Percentiles rank a stretch among this genome's conserved stretches.
Conservation (phyloP, 2,797 vertebrate genomes). For the Myiotriccus ornatus region DNA sequence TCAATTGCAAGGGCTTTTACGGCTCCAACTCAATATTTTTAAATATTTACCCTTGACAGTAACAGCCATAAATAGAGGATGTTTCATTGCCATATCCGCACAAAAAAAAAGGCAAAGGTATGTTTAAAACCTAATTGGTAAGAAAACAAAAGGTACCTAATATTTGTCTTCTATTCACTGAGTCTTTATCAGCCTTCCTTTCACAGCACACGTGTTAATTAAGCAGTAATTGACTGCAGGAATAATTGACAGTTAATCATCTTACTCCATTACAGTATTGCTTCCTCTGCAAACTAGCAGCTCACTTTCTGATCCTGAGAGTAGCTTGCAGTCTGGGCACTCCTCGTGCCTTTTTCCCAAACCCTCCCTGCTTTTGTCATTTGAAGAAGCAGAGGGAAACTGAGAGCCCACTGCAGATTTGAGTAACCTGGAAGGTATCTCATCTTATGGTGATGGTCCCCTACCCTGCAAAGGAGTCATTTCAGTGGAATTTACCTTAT, state of each 20-base stretch:
- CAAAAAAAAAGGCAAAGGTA: not conserved
- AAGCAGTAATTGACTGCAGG: not conserved
- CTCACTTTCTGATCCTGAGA: not conserved
- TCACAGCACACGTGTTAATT: not conserved
- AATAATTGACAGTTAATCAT: not conserved
- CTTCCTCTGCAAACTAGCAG: not conserved
- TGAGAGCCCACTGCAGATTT: not conserved
- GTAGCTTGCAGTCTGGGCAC: not conserved
- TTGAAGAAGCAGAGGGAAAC: not conserved
- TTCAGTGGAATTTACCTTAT: conserved; percentile 75
- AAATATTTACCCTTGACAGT: not conserved
- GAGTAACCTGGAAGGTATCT: not conserved
- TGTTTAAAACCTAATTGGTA: not conserved
- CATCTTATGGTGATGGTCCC: not conserved
- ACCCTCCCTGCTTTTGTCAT: not conserved
- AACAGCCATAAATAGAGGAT: not conserved
- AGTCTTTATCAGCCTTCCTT: not conserved
- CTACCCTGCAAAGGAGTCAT: not conserved
- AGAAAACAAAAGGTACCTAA: not conserved
- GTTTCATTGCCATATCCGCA: not conserved
- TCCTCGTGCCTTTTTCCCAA: not conserved
- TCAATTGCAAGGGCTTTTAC: not conserved
- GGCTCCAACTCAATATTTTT: not conserved
- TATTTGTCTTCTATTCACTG: not conserved
- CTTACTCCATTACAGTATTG: not conserved